Evolutionary conservation across 2,797 vertebrate genomes (phyloP).

Genomic region (Cryptoprocta ferox): DNA sequence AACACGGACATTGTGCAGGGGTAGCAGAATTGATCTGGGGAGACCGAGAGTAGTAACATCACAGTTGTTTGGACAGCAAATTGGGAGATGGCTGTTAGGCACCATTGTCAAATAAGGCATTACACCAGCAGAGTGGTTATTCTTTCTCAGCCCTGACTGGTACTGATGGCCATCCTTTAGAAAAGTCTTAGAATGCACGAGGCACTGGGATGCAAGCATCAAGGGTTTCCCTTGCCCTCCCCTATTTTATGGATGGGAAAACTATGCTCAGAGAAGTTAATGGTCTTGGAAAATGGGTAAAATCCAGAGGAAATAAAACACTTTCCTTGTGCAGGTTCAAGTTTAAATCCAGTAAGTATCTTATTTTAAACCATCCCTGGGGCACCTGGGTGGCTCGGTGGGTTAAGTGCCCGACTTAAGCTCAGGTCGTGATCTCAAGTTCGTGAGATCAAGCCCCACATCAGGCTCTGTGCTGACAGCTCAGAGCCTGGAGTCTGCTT

Average conservation of each 20-base stretch:
- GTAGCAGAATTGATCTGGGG: neutral
- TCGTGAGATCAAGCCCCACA: too few relatives aligned
- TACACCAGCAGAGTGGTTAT: neutral
- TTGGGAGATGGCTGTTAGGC: neutral
- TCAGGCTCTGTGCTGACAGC: too few relatives aligned
- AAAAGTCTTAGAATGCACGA: neutral
- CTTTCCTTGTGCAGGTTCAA: neutral
- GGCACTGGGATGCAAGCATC: neutral
- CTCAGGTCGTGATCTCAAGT: too few relatives aligned
- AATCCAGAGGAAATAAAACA: neutral
- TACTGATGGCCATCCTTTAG: neutral
- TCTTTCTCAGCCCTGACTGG: too few relatives aligned
- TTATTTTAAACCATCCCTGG: neutral
- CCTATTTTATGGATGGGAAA: neutral
- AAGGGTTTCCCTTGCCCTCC: neutral
- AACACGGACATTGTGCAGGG: neutral
- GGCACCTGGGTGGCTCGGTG: too few relatives aligned
- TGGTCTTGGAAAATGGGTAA: neutral
- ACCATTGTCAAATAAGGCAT: neutral
- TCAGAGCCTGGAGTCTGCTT: too few relatives aligned
- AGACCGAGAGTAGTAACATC: rapidly evolving
- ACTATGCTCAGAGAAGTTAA: neutral
- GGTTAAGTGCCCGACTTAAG: too few relatives aligned
- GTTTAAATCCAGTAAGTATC: constrained; percentile 6
- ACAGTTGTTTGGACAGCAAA: neutral